Evolutionary conservation across 1,140 invertebrate species (phyloP).

Genomic region (Drosophila triauraria): DNA sequence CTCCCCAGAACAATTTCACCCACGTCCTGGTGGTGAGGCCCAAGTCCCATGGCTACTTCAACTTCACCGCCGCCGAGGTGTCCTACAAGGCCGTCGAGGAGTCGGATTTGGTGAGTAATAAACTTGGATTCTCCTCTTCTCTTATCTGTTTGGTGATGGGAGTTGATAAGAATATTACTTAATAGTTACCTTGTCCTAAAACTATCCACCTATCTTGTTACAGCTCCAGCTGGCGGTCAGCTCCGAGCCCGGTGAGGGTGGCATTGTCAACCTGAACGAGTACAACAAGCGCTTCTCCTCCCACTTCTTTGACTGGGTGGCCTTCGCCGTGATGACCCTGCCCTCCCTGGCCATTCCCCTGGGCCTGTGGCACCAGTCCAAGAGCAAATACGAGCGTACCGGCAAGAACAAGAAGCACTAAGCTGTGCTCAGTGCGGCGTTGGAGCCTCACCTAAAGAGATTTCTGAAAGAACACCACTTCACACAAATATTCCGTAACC

Average conservation of each 20-base stretch:
- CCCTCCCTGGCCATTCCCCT: conserved; percentile 98
- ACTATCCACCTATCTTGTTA: conserved; percentile 63
- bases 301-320: conserved; percentile 98
- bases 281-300: conserved; percentile 99
- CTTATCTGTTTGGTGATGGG: not conserved
- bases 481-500: conserved; percentile 56
- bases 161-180: not conserved
- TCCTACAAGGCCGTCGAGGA: conserved; percentile 94
- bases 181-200: not conserved
- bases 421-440: conserved; percentile 14
- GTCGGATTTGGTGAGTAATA: conserved; percentile 87
- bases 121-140: not conserved
- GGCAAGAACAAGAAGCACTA: conserved; percentile 88
- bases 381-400: conserved; percentile 96
- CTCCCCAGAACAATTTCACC: conserved; percentile 96
- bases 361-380: conserved; percentile 96
- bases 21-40: conserved; percentile 97
- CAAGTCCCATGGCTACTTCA: conserved; percentile 96
- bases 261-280: conserved; percentile 97
- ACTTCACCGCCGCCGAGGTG: conserved; percentile 98
- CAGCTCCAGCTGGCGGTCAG: conserved; percentile 94
- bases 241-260: conserved; percentile 98
- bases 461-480: conserved; percentile 53
- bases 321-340: conserved; percentile 98
- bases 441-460: conserved; percentile 52